phyloP scores from a whole-genome alignment of 2,888 invertebrate species.

The Nephrotoma appendiculata region DNA sequence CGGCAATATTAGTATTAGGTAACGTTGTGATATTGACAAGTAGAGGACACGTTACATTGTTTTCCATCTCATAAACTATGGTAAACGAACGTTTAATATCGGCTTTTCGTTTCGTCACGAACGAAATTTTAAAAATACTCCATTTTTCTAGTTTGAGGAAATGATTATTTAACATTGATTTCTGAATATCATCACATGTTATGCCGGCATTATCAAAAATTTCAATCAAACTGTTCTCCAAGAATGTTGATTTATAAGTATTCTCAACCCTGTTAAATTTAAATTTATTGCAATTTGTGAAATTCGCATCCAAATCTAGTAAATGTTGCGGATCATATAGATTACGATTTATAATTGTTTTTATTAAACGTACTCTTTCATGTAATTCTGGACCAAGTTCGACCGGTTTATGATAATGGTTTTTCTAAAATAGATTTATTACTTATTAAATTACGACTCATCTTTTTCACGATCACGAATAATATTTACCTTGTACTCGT shows the following conservation, averaged over 20 bases:
- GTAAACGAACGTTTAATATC: neutral
- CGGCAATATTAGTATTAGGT: neutral
- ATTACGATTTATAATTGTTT: neutral
- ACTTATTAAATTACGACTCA: neutral
- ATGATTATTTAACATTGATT: neutral
- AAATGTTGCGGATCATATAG: neutral
- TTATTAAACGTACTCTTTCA: neutral
- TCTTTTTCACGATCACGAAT: neutral
- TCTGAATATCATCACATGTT: neutral
- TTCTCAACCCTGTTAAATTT: neutral
- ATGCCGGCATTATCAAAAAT: neutral
- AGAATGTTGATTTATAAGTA: neutral
- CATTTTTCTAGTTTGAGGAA: neutral
- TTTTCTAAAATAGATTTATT: neutral
- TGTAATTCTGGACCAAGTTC: neutral
- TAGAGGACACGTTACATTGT: neutral
- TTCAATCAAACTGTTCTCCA: neutral
- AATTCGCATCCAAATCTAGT: neutral
- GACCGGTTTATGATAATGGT: neutral
- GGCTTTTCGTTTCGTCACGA: neutral
- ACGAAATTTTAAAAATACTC: neutral
- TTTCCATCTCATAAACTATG: neutral
- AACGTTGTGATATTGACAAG: neutral
- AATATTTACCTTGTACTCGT: neutral
- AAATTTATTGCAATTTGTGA: neutral